These are phyloP conservation scores for Lota lota DNA, from an alignment of 2,113 vertebrate genomes.

Conservation along the genomic window DNA sequence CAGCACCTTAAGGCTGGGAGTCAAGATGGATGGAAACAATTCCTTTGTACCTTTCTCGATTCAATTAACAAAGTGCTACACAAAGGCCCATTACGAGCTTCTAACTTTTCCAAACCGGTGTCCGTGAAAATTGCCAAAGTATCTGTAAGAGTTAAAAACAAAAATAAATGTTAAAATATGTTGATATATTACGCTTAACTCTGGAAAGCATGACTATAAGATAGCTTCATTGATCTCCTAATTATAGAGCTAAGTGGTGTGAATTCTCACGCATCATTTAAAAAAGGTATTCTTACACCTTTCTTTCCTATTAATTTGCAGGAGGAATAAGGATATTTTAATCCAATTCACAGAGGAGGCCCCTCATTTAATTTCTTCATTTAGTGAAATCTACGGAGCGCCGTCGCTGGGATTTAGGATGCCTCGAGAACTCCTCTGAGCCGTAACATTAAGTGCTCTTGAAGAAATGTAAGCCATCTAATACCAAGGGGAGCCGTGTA, in stretches of 20 bases:
- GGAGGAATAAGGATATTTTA: slow-evolving; percentile 62
- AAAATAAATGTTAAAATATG: no score
- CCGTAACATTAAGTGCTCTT: slow-evolving; percentile 59
- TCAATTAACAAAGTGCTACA: no score
- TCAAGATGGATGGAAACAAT: no score
- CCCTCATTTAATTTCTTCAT: slow-evolving; percentile 65
- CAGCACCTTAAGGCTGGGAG: no score
- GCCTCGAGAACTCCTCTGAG: slow-evolving; percentile 48
- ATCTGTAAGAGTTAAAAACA: no score
- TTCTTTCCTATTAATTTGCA: slow-evolving; percentile 40
- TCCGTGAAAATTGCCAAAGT: no score
- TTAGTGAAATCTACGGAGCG: slow-evolving; percentile 56
- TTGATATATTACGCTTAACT: no score
- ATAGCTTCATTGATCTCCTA: no score
- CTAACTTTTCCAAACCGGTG: no score
- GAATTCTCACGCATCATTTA: slow-evolving; percentile 60
- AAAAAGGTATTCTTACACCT: slow-evolving; percentile 63
- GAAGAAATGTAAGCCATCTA: slow-evolving; percentile 54
- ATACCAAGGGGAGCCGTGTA: slow-evolving; percentile 32
- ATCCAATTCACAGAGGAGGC: slow-evolving; percentile 58
- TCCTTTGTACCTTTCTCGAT: no score
- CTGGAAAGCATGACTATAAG: no score
- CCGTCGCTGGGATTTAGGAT: slow-evolving; percentile 49
- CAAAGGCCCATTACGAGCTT: no score
- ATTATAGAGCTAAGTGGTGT: slow-evolving; percentile 1